Base-by-base conservation (phyloP, 2,888 invertebrate species). In the Schizotus pectinicornis region DNA sequence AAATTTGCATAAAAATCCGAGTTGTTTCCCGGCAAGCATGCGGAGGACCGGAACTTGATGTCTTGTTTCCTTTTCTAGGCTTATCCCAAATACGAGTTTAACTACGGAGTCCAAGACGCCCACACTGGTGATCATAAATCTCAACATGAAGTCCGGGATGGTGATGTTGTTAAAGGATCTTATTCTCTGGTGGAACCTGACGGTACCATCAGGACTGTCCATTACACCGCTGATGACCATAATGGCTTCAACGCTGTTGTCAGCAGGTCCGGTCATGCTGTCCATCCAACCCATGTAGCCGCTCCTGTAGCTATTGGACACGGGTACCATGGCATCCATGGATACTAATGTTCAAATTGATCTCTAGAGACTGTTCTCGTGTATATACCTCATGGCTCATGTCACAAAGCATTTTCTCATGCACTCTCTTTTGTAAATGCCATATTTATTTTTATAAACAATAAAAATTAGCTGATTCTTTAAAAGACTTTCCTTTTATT, bases 211-310 rank as follows among this genome's bases (percentile, higher is more conserved):
- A 65, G 73, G 36, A 74, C 73, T 38, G 74, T 74, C 5, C 72
- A 74, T 60, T 74, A 74, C 63, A 72, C 74, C 13, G 73, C 73
- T 50, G 75, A 75, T 62, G 65, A 71, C 30, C 69, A 70, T 47
- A 73, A 72, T 42, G 73, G 73, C 41, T 73, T 73, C 62, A 73
- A 73, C 58, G 88, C 88, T 33, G 84, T 88, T 43, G 88, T 88
- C 7, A 86, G 87, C 67, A 86, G 84, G 75, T 81, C 84, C 33
- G 87, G 86, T 59, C 86, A 87, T 67, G 82, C 85, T 36, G 81
- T 81, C 0, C 84, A 56, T 42, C 45, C 43, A 12, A 34, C 11
- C 3, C 39, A 34, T 34, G 22, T 22, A 5, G 22, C 22, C 5
- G 22, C 22, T 22, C 22, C 22, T 5, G 5, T 22, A 2, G 22